Conservation (phyloP, 2,113 vertebrate species). For the Percopsis transmontana region DNA sequence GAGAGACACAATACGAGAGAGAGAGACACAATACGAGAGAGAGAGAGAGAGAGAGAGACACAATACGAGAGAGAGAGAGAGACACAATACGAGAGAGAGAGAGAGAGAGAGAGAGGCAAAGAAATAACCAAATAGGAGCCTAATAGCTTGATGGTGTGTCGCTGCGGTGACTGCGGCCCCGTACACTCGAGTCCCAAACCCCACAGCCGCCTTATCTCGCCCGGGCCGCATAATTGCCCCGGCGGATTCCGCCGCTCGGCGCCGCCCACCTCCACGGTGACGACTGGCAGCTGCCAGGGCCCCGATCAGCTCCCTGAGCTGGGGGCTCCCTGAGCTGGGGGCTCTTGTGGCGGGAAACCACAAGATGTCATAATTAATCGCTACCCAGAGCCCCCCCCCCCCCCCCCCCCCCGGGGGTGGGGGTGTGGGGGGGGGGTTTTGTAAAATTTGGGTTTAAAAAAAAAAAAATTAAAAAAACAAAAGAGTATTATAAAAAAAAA, state of each 20-base stretch:
- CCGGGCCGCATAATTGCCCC: constrained; percentile 70
- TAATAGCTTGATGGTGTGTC: constrained; percentile 54
- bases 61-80: constrained; percentile 8
- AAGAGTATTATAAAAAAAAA: no score
- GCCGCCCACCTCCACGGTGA: constrained; percentile 52
- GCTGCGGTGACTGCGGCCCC: constrained; percentile 61
- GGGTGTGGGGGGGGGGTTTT: not conserved
- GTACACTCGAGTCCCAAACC: constrained; percentile 66
- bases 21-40: constrained; percentile 3
- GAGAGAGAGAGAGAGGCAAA: constrained; percentile 16
- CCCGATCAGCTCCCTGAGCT: constrained; percentile 60
- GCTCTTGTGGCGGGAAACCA: constrained; percentile 47
- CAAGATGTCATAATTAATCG: constrained; percentile 78
- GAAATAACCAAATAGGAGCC: no score
- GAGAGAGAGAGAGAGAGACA: constrained; percentile 9
- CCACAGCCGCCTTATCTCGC: constrained; percentile 63
- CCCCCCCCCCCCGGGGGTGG: constrained; percentile 29
- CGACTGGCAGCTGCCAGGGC: constrained; percentile 75
- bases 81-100: not conserved
- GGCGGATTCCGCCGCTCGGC: constrained; percentile 61
- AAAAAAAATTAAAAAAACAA: no score
- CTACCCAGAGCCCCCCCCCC: constrained; percentile 48
- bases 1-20: not conserved
- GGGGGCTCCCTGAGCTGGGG: constrained; percentile 60
- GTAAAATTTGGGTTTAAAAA: no score